Evolutionary conservation across 2,113 vertebrate genomes (phyloP).

Genomic region (Stegostoma tigrinum): DNA sequence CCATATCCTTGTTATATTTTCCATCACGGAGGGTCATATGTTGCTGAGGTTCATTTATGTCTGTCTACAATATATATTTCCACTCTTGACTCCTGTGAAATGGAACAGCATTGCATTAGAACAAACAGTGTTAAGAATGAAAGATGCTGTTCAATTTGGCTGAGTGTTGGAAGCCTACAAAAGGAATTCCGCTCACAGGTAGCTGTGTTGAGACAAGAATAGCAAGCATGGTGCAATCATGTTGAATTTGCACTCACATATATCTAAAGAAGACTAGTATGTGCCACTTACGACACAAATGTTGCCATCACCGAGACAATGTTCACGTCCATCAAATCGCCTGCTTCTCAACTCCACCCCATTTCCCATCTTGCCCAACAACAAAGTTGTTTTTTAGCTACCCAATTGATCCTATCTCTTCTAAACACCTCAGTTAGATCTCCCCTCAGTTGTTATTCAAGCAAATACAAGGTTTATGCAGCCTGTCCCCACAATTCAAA

Average conservation of each 20-base stretch:
- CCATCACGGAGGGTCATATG: background rate
- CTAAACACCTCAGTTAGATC: background rate
- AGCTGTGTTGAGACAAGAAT: background rate
- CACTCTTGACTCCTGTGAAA: background rate
- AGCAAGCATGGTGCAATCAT: background rate
- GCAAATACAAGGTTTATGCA: background rate
- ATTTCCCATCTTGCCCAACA: too few relatives aligned
- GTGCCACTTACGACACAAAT: background rate
- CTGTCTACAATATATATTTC: background rate
- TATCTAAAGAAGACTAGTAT: background rate
- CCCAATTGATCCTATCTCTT: background rate
- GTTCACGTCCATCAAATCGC: background rate
- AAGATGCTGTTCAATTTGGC: background rate
- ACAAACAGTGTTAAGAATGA: background rate
- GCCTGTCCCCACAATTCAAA: background rate
- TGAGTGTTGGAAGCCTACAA: background rate
- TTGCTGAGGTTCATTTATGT: background rate
- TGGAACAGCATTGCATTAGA: background rate
- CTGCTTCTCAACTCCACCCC: background rate
- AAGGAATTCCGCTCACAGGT: background rate
- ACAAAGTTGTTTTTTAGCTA: background rate
- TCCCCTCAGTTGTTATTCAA: background rate
- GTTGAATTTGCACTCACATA: background rate
- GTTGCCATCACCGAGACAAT: background rate
- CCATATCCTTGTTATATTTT: background rate